Evolutionary conservation across 2,888 invertebrate genomes (phyloP).

Genomic region (Argyresthia albistria): DNA sequence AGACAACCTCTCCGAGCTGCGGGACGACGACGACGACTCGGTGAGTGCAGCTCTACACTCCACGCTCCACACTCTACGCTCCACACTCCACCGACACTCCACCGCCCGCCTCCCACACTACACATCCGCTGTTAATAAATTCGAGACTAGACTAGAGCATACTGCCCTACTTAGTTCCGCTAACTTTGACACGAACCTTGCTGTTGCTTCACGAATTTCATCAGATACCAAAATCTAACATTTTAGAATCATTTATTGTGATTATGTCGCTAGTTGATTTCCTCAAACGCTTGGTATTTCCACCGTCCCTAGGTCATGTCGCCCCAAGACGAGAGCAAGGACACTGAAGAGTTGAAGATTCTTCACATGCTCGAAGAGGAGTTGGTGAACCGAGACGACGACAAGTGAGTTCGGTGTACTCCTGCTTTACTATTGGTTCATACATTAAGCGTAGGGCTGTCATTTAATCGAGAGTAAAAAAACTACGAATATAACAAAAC

Average conservation of each 20-base stretch:
- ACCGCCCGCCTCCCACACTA: neutral
- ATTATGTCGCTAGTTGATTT: neutral
- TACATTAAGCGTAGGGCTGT: too few species aligned
- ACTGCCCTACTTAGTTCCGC: constrained; percentile 13
- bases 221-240: neutral
- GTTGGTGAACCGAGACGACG: constrained; percentile 86
- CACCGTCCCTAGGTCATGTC: constrained; percentile 63
- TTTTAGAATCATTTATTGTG: neutral
- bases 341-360: constrained; percentile 83
- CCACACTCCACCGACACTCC: too few species aligned
- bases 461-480: too few species aligned
- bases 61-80: too few species aligned
- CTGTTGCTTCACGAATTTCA: neutral
- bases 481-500: too few species aligned
- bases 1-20: constrained; percentile 63
- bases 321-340: constrained; percentile 61
- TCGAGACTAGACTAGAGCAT: constrained; percentile 49
- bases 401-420: constrained; percentile 73
- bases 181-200: constrained; percentile 1
- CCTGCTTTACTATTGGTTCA: too few species aligned
- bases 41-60: constrained; percentile 65
- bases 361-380: constrained; percentile 83
- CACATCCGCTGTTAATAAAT: constrained; percentile 23
- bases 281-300: constrained; percentile 34
- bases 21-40: constrained; percentile 76